Conservation (phyloP, 2,888 invertebrate species). For the Metalampra italica region DNA sequence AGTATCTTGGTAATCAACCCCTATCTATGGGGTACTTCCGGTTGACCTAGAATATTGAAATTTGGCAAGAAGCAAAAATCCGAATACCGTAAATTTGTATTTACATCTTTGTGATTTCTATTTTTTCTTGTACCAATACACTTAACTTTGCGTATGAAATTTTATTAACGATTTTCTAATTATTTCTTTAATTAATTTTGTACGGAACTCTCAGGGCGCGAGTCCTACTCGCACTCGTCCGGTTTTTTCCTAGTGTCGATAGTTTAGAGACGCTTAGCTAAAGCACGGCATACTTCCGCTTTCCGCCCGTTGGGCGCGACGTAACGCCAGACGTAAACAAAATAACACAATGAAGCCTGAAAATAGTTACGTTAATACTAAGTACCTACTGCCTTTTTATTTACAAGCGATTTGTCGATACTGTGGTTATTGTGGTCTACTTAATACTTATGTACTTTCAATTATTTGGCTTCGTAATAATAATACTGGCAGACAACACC, state of each 20-base stretch:
- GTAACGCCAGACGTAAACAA: constrained; percentile 10
- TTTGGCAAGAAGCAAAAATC: no score
- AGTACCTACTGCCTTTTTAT: constrained; percentile 1
- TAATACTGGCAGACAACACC: no score
- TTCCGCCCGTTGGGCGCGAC: constrained; percentile 26
- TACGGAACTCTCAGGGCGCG: background rate
- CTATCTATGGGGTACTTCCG: no score
- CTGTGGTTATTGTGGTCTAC: background rate
- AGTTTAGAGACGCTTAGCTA: constrained; percentile 4
- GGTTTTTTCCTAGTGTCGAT: background rate
- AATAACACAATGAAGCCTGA: background rate
- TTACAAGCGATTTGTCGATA: background rate
- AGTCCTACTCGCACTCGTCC: background rate
- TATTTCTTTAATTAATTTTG: no score
- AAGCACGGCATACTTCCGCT: constrained; percentile 35
- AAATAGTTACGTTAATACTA: constrained; percentile 9
- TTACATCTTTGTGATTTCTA: no score
- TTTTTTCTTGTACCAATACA: no score
- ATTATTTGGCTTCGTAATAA: no score
- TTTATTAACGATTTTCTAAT: no score
- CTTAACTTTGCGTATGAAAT: no score
- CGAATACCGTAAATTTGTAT: no score
- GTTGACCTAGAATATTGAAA: no score
- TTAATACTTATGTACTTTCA: background rate
- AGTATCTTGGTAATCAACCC: no score